Conservation (phyloP, 2,888 invertebrate species). For the Perizoma affinitatum region DNA sequence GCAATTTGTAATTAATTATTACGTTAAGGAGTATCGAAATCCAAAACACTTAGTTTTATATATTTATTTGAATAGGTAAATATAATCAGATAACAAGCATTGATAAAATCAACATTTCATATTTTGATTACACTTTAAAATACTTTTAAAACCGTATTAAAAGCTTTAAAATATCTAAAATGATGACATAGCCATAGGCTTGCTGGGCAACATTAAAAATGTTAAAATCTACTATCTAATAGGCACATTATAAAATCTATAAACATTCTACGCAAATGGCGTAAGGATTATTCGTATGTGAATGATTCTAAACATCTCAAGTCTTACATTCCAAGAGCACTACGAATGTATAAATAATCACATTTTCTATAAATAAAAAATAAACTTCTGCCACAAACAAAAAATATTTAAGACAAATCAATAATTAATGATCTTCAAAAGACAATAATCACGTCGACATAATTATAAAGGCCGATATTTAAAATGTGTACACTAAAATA, state of each 20-base stretch:
- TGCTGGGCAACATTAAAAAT: conserved; percentile 58
- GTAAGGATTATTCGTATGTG: conserved; percentile 37
- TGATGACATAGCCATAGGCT: conserved; percentile 36
- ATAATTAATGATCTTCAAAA: conserved; percentile 12
- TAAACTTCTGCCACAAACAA: not conserved
- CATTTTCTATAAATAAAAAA: not conserved
- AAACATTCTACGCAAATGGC: conserved; percentile 64
- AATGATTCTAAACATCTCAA: conserved; percentile 4
- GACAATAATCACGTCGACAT: not conserved
- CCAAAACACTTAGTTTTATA: conserved; percentile 16
- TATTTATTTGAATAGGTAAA: conserved; percentile 53
- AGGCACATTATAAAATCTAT: conserved; percentile 61
- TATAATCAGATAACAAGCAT: conserved; percentile 63
- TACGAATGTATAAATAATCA: conserved; percentile 3
- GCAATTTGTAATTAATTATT: too few relatives aligned
- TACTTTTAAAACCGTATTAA: conserved; percentile 44
- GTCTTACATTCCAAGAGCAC: not conserved
- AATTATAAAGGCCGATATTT: conserved; percentile 9
- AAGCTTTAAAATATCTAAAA: conserved; percentile 47
- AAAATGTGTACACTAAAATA: conserved; percentile 9
- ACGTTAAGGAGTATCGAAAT: not conserved
- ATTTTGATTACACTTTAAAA: conserved; percentile 33
- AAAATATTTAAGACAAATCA: conserved; percentile 8
- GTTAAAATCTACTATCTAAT: conserved; percentile 61
- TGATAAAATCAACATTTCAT: conserved; percentile 66